Conservation (phyloP, 2,888 invertebrate genomes). For the Scaptomyza tumidula region DNA sequence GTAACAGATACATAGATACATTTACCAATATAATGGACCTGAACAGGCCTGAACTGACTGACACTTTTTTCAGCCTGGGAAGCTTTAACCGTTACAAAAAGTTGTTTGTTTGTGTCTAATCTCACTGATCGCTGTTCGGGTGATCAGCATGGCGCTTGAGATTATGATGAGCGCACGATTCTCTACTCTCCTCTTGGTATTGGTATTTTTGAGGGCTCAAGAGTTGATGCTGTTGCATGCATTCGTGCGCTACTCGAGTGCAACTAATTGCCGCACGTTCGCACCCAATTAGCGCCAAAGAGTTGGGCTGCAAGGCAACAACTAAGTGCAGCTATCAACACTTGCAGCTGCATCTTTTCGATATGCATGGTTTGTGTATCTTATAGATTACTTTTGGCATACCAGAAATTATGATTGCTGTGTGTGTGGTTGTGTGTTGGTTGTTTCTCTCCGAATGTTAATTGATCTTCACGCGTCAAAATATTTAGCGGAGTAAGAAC, state of each 20-base stretch:
- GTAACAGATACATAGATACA: constrained; percentile 30
- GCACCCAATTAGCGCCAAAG: constrained; percentile 79
- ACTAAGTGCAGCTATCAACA: constrained; percentile 81
- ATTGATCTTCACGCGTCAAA: constrained; percentile 78
- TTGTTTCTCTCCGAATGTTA: constrained; percentile 38
- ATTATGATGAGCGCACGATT: constrained; percentile 67
- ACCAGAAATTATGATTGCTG: constrained; percentile 59
- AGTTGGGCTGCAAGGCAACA: constrained; percentile 52
- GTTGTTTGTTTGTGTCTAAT: constrained; percentile 44
- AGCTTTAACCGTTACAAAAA: constrained; percentile 66
- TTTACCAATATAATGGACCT: constrained; percentile 26
- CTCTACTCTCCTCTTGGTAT: neutral
- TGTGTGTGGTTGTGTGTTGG: constrained; percentile 1
- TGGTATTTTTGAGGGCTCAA: neutral
- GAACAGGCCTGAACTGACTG: constrained; percentile 32
- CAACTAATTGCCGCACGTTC: constrained; percentile 80
- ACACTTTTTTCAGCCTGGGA: constrained; percentile 65
- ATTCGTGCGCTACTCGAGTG: constrained; percentile 72
- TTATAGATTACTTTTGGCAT: constrained; percentile 4
- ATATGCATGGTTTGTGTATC: constrained; percentile 13
- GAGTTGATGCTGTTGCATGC: constrained; percentile 25
- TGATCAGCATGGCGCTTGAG: constrained; percentile 73
- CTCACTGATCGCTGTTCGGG: constrained; percentile 33
- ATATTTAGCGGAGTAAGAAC: constrained; percentile 53
- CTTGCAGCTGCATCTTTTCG: constrained; percentile 52